Evolutionary conservation across 1,140 invertebrate genomes (phyloP).

Genomic region (Aphaenogaster floridana): DNA sequence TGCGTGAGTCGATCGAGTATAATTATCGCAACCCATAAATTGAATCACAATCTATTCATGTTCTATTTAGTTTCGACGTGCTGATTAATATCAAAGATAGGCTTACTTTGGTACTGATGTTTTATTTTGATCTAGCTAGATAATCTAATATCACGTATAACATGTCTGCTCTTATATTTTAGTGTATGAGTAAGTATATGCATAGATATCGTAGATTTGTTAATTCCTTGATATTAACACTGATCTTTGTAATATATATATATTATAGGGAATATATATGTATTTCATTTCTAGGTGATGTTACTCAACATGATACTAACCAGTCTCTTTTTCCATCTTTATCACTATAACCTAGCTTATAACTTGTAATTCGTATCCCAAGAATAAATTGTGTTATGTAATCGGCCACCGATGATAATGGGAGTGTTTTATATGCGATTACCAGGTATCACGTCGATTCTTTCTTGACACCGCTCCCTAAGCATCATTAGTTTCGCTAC

Average conservation of each 20-base stretch:
- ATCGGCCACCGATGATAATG: constrained; percentile 80
- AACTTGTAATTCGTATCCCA: constrained; percentile 50
- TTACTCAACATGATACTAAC: constrained; percentile 72
- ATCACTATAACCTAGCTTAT: constrained; percentile 69
- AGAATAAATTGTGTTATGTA: constrained; percentile 22
- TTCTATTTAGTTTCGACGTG: constrained; percentile 26
- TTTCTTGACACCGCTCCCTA: constrained; percentile 85
- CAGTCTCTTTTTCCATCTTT: constrained; percentile 41
- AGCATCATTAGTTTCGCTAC: constrained; percentile 71
- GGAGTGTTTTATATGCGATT: constrained; percentile 86
- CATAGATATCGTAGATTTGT: constrained; percentile 35
- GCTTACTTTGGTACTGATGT: constrained; percentile 6
- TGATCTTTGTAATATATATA: constrained; percentile 65
- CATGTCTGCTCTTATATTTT: constrained; percentile 24
- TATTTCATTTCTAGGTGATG: constrained; percentile 81
- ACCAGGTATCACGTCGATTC: constrained; percentile 86
- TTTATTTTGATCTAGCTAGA: background rate
- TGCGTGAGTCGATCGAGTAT: constrained; percentile 40
- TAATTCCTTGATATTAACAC: constrained; percentile 16
- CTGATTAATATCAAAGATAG: constrained; percentile 34
- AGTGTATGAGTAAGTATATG: constrained; percentile 53
- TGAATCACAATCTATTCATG: constrained; percentile 27
- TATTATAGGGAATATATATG: background rate
- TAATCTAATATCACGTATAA: constrained; percentile 16
- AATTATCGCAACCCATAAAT: constrained; percentile 45